A percentile compares a stretch with the other conserved stretches of the same genome.
Evolutionary conservation across 2,113 vertebrate species (phyloP).

Genomic region (Rhea americana): DNA sequence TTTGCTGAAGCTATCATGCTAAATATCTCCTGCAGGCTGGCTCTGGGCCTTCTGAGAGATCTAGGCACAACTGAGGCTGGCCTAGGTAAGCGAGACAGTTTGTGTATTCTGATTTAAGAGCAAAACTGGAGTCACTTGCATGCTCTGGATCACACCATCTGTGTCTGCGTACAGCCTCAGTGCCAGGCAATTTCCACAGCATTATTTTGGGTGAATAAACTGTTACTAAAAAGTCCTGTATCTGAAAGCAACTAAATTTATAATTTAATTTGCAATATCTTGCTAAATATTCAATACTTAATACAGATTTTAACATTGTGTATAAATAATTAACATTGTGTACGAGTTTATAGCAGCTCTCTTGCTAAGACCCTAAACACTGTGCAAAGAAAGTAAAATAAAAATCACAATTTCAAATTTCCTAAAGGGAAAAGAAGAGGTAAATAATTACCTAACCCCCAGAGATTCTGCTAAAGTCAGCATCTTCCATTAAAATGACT

Average conservation of each 20-base stretch:
- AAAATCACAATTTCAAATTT: slow-evolving; percentile 1
- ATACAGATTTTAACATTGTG: background rate
- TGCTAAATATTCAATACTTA: background rate
- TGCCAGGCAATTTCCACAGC: background rate
- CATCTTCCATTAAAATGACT: background rate
- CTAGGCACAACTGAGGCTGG: background rate
- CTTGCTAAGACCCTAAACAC: background rate
- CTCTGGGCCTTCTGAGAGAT: background rate
- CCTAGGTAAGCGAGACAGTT: background rate
- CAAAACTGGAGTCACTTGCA: background rate
- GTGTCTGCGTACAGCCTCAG: background rate
- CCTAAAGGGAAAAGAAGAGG: slow-evolving; percentile 4
- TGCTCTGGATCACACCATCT: accelerated
- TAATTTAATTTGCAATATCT: background rate
- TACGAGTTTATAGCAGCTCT: background rate
- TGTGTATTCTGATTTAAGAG: background rate
- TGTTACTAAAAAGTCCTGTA: background rate
- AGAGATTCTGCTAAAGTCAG: background rate
- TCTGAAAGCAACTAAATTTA: background rate
- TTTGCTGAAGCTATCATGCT: background rate
- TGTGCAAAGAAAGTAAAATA: background rate
- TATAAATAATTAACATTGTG: slow-evolving; percentile 31
- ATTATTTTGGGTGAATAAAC: background rate
- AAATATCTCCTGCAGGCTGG: background rate
- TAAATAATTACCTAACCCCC: slow-evolving; percentile 21